Evolutionary conservation across 2,797 vertebrate species (phyloP).

Genomic region (Tokudaia muenninki): DNA sequence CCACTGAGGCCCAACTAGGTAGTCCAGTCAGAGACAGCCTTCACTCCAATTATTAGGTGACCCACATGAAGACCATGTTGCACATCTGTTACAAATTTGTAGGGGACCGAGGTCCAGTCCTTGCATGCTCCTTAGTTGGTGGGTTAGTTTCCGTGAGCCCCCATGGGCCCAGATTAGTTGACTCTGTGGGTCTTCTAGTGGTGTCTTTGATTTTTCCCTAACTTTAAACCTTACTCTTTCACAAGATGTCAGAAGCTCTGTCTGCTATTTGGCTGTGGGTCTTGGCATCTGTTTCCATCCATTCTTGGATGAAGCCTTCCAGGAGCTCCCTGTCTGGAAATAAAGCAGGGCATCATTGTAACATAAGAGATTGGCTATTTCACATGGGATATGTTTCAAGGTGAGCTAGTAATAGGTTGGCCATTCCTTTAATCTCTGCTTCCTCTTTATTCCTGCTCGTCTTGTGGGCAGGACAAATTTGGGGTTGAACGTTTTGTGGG

Average conservation of each 20-base stretch:
- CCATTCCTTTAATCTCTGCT: background rate
- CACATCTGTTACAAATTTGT: background rate
- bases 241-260: background rate
- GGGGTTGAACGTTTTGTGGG: background rate
- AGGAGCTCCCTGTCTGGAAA: background rate
- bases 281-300: background rate
- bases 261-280: background rate
- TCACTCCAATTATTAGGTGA: background rate
- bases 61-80: background rate
- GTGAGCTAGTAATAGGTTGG: background rate
- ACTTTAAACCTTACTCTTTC: background rate
- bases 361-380: background rate
- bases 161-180: background rate
- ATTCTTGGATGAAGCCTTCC: background rate
- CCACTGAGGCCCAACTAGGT: background rate
- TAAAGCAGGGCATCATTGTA: background rate
- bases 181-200: background rate
- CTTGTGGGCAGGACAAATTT: background rate
- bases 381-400: too few relatives aligned
- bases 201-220: background rate
- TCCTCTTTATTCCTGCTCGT: background rate
- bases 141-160: background rate
- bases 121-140: background rate
- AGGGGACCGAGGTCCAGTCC: background rate
- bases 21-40: background rate